These are phyloP conservation scores for Temnopleurus reevesii DNA, from an alignment of 53 echinoderm and acorn worm genomes.

Conservation along the genomic window DNA sequence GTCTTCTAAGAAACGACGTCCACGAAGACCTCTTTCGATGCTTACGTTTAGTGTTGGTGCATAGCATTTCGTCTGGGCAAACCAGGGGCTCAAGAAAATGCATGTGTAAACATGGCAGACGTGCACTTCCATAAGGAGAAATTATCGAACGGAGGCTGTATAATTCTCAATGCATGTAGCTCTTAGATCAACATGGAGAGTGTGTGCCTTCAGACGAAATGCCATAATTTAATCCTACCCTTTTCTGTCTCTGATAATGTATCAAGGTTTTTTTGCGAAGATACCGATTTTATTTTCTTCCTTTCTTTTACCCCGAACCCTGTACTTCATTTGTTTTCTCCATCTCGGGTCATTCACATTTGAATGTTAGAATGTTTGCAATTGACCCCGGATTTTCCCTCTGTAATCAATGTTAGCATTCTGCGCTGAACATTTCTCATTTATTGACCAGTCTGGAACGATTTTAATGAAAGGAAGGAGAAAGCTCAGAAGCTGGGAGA, in stretches of 20 bases:
- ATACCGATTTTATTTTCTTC: not conserved
- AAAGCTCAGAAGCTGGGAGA: not conserved
- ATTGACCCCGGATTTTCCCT: not conserved
- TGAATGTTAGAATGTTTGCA: not conserved
- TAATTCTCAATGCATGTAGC: not conserved
- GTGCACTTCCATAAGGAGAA: constrained; percentile 14
- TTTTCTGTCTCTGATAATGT: not conserved
- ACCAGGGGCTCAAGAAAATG: not conserved
- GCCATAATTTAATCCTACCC: not conserved
- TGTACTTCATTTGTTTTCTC: too few relatives aligned
- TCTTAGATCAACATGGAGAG: not conserved
- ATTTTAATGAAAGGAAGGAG: not conserved
- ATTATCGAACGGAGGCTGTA: not conserved
- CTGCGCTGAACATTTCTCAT: not conserved
- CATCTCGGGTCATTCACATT: not conserved
- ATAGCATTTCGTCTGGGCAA: not conserved
- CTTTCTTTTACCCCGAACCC: not conserved
- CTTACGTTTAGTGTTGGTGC: not conserved
- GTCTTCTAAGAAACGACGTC: not conserved
- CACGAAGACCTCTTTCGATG: not conserved
- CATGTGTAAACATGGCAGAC: not conserved
- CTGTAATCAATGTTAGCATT: constrained; percentile 7
- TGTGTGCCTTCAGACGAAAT: constrained; percentile 4
- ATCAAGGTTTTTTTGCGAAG: constrained; percentile 8
- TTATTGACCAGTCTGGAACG: not conserved